Conservation (phyloP, 2,888 invertebrate species). For the Elgonia sp. region DNA sequence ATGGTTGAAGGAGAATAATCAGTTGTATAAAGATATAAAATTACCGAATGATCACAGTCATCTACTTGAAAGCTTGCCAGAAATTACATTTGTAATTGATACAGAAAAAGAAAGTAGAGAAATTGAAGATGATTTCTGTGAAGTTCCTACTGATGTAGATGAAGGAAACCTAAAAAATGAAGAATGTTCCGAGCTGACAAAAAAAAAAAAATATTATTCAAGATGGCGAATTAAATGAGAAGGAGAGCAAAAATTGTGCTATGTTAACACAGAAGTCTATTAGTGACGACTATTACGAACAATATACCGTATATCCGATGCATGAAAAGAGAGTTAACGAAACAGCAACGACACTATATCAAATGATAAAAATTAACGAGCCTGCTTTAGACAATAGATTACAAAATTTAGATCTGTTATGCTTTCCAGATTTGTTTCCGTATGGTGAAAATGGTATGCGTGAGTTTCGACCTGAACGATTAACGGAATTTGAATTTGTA, state of each 20-base stretch:
- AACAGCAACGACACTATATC: conserved; percentile 75
- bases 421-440: conserved; percentile 76
- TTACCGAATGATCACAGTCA: background rate
- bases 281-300: background rate
- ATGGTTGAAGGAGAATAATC: background rate
- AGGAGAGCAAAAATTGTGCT: background rate
- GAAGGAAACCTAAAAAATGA: background rate
- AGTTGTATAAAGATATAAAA: background rate
- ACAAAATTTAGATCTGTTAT: conserved; percentile 70
- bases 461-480: conserved; percentile 62
- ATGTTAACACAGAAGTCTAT: background rate
- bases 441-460: conserved; percentile 71
- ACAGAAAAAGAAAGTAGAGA: conserved; percentile 87
- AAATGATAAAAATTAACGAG: conserved; percentile 77
- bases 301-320: background rate
- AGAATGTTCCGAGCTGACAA: background rate
- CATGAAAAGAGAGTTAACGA: conserved; percentile 69
- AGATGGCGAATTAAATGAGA: background rate
- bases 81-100: background rate
- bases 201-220: background rate
- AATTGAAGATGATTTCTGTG: background rate
- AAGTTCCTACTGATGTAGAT: background rate
- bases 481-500: conserved; percentile 75
- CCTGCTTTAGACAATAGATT: conserved; percentile 72
- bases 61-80: background rate